Evolutionary conservation across 2,888 invertebrate genomes (phyloP), one percentile per base, ranked within the genome.

Genomic region (Drosophila nr. medialis): DNA sequence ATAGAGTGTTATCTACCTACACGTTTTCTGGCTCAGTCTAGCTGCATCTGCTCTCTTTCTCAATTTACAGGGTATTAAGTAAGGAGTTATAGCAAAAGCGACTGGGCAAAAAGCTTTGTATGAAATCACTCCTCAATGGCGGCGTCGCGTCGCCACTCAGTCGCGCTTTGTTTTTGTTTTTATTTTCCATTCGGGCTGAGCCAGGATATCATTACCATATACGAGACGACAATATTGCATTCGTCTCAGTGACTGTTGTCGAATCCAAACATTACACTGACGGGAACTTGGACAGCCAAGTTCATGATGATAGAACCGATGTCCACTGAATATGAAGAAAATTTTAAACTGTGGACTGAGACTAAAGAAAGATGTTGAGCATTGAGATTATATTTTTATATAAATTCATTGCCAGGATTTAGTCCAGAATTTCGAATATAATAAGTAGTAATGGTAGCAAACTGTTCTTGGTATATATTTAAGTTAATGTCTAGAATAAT

Each of bases 161-260:
- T 86, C 90, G 89, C 84, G 55, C 58, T 77, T 60, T 71, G 56
- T 74, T 78, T 75, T 70, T 67, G 50, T 65, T 80, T 69, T 68
- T 49, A 59, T 60, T 68, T 69, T 62, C 30, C 48, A 54, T 45
- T 58, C 56, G 61, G n/a, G 4, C 64, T 64, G 72, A 80, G 79
- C 42, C 74, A 87, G 91, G 82, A 90, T 83, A 87, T 91, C 86
- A 91, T 90, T 89, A 90, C 82, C 90, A 91, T 89, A 80, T 38
- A 77, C 60, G 72, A 64, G 72, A 75, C 81, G 80, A 55, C 65
- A 72, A 71, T 80, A 74, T 75, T 83, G 88, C 83, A 81, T 75
- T 77, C 74, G 77, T 73, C 65, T 15, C 53, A 59, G 65, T 59
- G 63, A 45, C 64, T 61, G 58, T 71, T 65, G 75, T 73, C 81